phyloP scores from a whole-genome alignment of 2,797 vertebrate genomes.

The Anguilla obscura region DNA sequence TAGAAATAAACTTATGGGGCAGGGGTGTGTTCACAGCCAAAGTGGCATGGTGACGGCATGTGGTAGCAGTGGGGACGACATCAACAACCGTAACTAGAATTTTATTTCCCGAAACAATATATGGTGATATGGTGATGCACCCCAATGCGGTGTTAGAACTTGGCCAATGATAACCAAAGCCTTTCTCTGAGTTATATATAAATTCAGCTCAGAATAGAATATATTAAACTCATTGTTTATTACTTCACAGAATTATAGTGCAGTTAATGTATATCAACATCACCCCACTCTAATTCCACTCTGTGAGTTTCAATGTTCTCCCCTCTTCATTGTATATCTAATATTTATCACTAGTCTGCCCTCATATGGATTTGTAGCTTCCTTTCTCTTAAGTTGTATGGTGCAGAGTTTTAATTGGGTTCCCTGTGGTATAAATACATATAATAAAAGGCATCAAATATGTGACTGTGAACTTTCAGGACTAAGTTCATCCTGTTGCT shows the following conservation, averaged over 20 bases:
- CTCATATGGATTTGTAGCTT: not conserved
- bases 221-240: not conserved
- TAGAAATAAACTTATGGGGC: not conserved
- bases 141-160: not conserved
- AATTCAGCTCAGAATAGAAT: not conserved
- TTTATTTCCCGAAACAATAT: not conserved
- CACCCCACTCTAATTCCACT: not conserved
- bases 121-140: not conserved
- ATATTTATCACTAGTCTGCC: not conserved
- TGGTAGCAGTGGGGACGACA: not conserved
- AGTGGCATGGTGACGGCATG: not conserved
- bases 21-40: not conserved
- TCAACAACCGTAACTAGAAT: not conserved
- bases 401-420: too few species aligned
- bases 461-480: too few species aligned
- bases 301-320: not conserved
- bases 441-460: too few species aligned
- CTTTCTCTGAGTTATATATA: not conserved
- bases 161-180: not conserved
- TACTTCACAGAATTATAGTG: not conserved
- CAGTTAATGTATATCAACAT: conserved; percentile 1
- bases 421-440: too few species aligned
- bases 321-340: not conserved
- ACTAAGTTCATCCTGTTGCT: not conserved
- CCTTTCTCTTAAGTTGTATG: not conserved